Base-by-base conservation (phyloP, 2,797 vertebrate genomes). In the Malurus splendens region DNA sequence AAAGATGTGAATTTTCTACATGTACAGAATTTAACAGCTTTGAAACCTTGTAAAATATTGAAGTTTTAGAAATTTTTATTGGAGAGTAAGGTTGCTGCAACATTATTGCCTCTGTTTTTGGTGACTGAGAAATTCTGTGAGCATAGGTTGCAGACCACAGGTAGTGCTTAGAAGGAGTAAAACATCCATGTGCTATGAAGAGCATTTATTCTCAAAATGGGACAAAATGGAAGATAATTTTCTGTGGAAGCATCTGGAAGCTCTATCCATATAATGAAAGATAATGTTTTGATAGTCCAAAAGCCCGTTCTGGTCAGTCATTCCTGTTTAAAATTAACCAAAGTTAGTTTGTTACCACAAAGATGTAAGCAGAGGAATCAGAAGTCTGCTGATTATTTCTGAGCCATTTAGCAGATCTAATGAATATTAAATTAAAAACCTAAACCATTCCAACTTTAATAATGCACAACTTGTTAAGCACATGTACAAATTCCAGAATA, bases 401-500 rank as follows among this genome's bases (percentile, higher is more conserved):
- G 51, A 87, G 23, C 3, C 9, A 20, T 45, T 39, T 81, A 72
- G 6, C 8, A 75, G 39, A 57, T 41, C 9, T 76, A 72, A 70
- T 55, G 54, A 75, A 64, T 71, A 66, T 72, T 83, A 73, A 72
- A 82, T 68, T 50, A 78, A 82, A 75, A 77, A 0, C 0, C 1
- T 13, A 83, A 93, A 39, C 8, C 12, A 16, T 55, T 79, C 13
- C 27, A 71, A 36, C 2, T 76, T 78, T 70, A 42, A 39, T 52
- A 89, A 70, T n/a, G 48, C 22, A 56, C 61, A 68, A 39, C 54
- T 82, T 81, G 3, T 45, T 67, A 59, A 86, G 30, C 14, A 50
- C 13, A 80, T 18, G 12, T 62, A 11, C 27, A 80, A 81, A 78
- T 89, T 91, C 85, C 57, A 80, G 51, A 81, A 88, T 60, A 66